A percentile compares a stretch with the other conserved stretches of the same genome.
Conservation (phyloP, 1,140 invertebrate genomes). For the Amphibalanus amphitrite region DNA sequence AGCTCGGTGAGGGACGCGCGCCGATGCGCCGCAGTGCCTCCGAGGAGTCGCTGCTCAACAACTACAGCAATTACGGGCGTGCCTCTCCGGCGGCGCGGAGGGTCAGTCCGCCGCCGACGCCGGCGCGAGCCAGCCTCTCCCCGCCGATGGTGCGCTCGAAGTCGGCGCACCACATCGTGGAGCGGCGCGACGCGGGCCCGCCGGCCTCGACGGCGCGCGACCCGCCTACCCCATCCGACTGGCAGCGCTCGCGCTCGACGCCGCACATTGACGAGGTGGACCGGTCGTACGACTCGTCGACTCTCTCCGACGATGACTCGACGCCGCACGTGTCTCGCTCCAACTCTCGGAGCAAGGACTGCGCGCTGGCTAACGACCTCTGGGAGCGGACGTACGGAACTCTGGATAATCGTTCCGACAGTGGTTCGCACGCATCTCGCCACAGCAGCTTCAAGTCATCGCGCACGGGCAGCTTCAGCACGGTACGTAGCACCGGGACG, state of each 20-base stretch:
- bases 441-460: conserved; percentile 18
- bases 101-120: conserved; percentile 9
- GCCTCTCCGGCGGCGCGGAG: conserved; percentile 8
- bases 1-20: conserved; percentile 22
- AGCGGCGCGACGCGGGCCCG: conserved; percentile 6
- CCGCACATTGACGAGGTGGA: conserved; percentile 24
- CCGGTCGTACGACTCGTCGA: conserved; percentile 30
- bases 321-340: conserved; percentile 34
- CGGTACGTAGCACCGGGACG: conserved; percentile 32
- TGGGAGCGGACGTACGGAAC: conserved; percentile 13
- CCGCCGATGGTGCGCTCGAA: conserved; percentile 18
- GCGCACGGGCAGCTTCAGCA: conserved; percentile 18
- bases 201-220: not conserved
- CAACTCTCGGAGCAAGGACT: conserved; percentile 32
- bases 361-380: conserved; percentile 7
- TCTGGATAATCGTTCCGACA: conserved; percentile 20
- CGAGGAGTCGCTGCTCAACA: conserved; percentile 24
- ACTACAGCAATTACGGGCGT: not conserved
- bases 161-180: conserved; percentile 18
- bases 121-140: conserved; percentile 14
- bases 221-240: conserved; percentile 12
- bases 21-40: conserved; percentile 32
- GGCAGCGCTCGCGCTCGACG: conserved; percentile 24
- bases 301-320: conserved; percentile 33
- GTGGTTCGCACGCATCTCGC: conserved; percentile 23